Percentiles rank a stretch among this genome's conserved stretches.
Conservation (phyloP, 2,888 invertebrate species). For the Cheilosia impressa region DNA sequence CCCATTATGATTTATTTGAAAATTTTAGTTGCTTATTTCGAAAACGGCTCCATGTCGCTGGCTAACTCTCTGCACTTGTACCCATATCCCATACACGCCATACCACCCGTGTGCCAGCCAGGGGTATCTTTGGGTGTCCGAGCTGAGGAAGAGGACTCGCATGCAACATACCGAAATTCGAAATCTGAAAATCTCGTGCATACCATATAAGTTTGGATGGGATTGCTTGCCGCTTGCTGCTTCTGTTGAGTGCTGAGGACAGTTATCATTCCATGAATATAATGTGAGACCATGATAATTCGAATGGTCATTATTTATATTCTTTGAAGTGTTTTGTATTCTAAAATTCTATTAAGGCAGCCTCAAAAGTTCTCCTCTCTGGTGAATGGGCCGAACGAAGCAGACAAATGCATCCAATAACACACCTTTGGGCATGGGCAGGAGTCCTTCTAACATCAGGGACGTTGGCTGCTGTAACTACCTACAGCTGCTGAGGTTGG, state of each 20-base stretch:
- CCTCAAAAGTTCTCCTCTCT: slow-evolving; percentile 62
- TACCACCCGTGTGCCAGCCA: not conserved
- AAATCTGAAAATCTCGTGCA: slow-evolving; percentile 76
- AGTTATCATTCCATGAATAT: slow-evolving; percentile 76
- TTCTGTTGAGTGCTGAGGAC: slow-evolving; percentile 72
- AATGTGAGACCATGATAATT: slow-evolving; percentile 80
- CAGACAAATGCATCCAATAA: slow-evolving; percentile 37
- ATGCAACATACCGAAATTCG: slow-evolving; percentile 59
- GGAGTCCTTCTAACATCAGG: slow-evolving; percentile 7
- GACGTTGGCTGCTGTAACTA: slow-evolving; percentile 1
- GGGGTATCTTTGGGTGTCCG: slow-evolving; percentile 57
- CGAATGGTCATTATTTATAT: slow-evolving; percentile 83
- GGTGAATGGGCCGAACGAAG: not conserved
- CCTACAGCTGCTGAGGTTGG: slow-evolving; percentile 30
- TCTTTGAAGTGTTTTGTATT: slow-evolving; percentile 82
- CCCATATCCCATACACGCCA: no score
- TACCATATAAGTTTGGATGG: slow-evolving; percentile 72
- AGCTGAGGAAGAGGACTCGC: slow-evolving; percentile 38
- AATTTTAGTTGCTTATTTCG: slow-evolving; percentile 74
- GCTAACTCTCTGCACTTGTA: not conserved
- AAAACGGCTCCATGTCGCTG: slow-evolving; percentile 64
- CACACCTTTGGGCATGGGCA: slow-evolving; percentile 23
- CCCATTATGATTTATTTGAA: slow-evolving; percentile 75
- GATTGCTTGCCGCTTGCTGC: slow-evolving; percentile 58
- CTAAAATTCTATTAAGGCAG: slow-evolving; percentile 83